Conservation (phyloP, 2,888 invertebrate species). For the Drosophila nigricruria region DNA sequence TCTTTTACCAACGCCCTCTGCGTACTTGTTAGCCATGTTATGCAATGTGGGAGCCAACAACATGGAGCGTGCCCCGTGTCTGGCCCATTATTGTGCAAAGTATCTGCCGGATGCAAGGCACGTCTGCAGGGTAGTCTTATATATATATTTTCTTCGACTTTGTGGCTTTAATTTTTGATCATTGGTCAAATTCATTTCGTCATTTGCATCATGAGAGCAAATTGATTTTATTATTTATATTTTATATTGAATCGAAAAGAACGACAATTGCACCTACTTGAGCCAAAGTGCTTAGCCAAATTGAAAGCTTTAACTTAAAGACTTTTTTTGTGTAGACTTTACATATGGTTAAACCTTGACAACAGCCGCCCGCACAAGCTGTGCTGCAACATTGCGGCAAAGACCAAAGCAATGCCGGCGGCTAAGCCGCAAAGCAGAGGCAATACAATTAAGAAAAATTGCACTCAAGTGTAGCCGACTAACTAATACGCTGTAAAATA, state of each 20-base stretch:
- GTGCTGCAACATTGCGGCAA: constrained; percentile 20
- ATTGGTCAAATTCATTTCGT: constrained; percentile 33
- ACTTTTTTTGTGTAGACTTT: neutral
- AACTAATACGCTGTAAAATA: neutral
- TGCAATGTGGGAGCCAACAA: constrained; percentile 57
- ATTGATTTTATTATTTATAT: constrained; percentile 45
- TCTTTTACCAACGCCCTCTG: neutral
- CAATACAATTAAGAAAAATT: constrained; percentile 11
- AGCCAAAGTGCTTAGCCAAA: constrained; percentile 8
- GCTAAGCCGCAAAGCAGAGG: constrained; percentile 19
- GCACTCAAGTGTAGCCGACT: neutral
- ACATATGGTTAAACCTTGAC: constrained; percentile 34
- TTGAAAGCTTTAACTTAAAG: constrained; percentile 2
- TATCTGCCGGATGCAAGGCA: constrained; percentile 61
- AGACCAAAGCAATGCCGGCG: constrained; percentile 52
- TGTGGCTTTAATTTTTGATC: constrained; percentile 36
- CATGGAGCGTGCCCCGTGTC: constrained; percentile 56
- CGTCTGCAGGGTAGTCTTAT: constrained; percentile 17
- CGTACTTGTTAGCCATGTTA: constrained; percentile 46
- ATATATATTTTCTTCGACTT: constrained; percentile 2
- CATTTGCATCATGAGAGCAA: constrained; percentile 42
- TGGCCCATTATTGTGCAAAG: constrained; percentile 54
- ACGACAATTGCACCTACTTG: constrained; percentile 32
- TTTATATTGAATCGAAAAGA: constrained; percentile 23
- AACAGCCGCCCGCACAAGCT: constrained; percentile 25